Evolutionary conservation across 2,797 vertebrate genomes (phyloP).

Genomic region (Megaceryle alcyon): DNA sequence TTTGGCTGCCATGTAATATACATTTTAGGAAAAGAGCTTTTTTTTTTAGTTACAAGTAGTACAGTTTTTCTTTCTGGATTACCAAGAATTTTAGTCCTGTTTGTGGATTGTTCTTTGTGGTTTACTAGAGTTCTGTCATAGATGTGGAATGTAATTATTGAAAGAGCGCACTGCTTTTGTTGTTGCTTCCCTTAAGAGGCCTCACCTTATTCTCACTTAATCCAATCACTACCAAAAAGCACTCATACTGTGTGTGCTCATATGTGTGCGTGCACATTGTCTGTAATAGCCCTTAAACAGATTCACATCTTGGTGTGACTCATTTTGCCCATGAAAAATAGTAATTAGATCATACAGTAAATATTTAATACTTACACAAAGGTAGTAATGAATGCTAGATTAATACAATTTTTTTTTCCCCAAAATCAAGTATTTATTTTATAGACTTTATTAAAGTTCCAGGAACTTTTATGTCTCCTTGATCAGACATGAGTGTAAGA

Average conservation of each 20-base stretch:
- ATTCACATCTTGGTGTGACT: background rate
- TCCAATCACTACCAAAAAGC: slow-evolving; percentile 19
- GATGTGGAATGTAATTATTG: slow-evolving; percentile 54
- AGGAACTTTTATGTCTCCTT: background rate
- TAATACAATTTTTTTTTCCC: background rate
- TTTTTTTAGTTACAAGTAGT: background rate
- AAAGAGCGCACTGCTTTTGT: slow-evolving; percentile 42
- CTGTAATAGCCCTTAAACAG: background rate
- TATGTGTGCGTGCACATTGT: background rate
- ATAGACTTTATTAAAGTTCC: background rate
- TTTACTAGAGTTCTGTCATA: slow-evolving; percentile 42
- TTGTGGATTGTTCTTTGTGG: slow-evolving; percentile 33
- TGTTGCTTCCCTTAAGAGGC: slow-evolving; percentile 46
- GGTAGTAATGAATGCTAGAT: background rate
- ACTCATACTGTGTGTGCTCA: background rate
- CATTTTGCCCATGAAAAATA: background rate
- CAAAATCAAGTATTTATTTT: background rate
- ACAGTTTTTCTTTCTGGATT: background rate
- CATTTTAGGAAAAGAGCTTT: background rate
- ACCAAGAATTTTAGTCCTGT: background rate
- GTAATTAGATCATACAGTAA: background rate
- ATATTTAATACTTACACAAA: background rate
- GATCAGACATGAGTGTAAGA: background rate
- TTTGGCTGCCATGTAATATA: background rate
- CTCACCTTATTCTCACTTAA: slow-evolving; percentile 64